Evolutionary conservation across 1,140 invertebrate genomes (phyloP), one percentile per base, ranked within the genome.

Genomic region (Drosophila littoralis): DNA sequence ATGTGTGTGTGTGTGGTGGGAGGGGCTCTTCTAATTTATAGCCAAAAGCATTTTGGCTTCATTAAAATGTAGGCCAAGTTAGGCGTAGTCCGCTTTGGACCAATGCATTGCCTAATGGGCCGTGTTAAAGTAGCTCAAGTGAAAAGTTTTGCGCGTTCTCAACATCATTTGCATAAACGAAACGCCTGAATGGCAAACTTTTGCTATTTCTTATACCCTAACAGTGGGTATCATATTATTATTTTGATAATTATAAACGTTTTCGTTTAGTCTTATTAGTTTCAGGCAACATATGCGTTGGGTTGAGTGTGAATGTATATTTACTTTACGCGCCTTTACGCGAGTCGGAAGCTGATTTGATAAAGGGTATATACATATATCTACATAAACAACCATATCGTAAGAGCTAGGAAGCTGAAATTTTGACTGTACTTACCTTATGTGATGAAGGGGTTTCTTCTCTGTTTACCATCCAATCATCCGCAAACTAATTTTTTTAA

Each of bases 51-150:
- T 89, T 28, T 88, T 73, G 60, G 85, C 74, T 77, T 79, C 83
- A 88, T 88, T 86, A 79, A 79, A 75, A 75, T 58, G 76, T 58
- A 76, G 72, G 73, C 52, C 73, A 52, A 59, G 59, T 45, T 73
- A 60, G 67, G 50, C 52, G 61, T 22, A 50, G 77, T 58, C 64
- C 46, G 80, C 76, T 73, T 61, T 79, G 82, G 70, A 67, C 71
- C 54, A 77, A 68, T 80, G 80, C 84, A 75, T 35, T 81, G 84
- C 72, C 64, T 90, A 89, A 89, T 89, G 84, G 80, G 74, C 84
- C 83, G 71, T 75, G 78, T 84, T 64, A 76, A 79, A 88, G 76
- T 86, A 71, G 66, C 78, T 88, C 64, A 81, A 88, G 77, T 82
- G 86, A 85, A 90, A 90, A 90, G 77, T 88, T 88, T 76, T 80